phyloP scores from a whole-genome alignment of 1,140 invertebrate genomes.

The Zaprionus kolodkinae region DNA sequence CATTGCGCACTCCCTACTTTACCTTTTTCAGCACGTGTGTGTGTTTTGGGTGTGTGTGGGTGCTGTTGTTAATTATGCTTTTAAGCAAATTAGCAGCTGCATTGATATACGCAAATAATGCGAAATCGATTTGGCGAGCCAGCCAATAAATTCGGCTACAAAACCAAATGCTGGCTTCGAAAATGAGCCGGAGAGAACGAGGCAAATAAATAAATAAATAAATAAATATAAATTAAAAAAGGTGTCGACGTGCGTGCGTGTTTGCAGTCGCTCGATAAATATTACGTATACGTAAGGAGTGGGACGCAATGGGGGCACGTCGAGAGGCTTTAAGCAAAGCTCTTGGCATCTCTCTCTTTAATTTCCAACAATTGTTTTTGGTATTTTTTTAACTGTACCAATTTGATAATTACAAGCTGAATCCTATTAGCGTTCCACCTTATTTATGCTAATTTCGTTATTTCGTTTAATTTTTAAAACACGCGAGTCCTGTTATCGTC shows the following conservation, averaged over 20 bases:
- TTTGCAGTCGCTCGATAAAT: constrained; percentile 6
- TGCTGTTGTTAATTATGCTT: constrained; percentile 74
- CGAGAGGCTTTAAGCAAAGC: constrained; percentile 43
- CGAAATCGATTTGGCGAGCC: constrained; percentile 68
- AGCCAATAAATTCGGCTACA: constrained; percentile 67
- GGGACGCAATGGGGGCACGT: too few relatives aligned
- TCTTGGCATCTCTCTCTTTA: constrained; percentile 32
- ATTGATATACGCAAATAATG: constrained; percentile 70
- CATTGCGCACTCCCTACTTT: background rate
- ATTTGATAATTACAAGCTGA: constrained; percentile 79
- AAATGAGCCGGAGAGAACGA: constrained; percentile 27
- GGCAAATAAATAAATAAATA: constrained; percentile 25
- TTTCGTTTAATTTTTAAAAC: constrained; percentile 70
- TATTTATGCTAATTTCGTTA: constrained; percentile 78
- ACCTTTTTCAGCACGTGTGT: background rate
- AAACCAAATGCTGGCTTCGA: constrained; percentile 53
- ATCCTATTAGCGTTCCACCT: constrained; percentile 69
- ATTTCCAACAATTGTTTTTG: constrained; percentile 39
- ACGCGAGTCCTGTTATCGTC: constrained; percentile 71
- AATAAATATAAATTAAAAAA: constrained; percentile 8
- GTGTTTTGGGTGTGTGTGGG: background rate
- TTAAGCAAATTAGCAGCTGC: constrained; percentile 79
- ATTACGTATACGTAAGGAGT: constrained; percentile 8
- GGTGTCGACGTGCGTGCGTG: background rate
- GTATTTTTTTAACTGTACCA: constrained; percentile 43